A percentile compares a stretch with the other conserved stretches of the same genome.
phyloP scores from a whole-genome alignment of 2,888 invertebrate species.

The Antitype chi region DNA sequence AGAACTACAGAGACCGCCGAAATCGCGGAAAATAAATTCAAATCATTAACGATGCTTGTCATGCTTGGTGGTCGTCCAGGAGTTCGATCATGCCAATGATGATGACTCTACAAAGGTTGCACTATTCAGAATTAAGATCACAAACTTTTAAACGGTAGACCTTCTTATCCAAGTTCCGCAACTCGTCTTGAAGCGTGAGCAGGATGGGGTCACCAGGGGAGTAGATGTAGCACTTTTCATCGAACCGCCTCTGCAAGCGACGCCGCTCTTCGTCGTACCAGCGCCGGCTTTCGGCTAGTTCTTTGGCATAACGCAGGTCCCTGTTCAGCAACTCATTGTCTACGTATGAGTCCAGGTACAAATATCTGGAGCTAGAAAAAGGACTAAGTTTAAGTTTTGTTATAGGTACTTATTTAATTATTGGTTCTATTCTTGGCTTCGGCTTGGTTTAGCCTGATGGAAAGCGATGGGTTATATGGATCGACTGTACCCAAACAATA shows the following conservation, averaged over 20 bases:
- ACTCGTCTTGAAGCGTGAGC: constrained; percentile 77
- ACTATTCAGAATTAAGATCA: constrained; percentile 11
- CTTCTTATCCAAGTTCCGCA: constrained; percentile 76
- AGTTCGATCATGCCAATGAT: neutral
- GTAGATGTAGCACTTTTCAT: constrained; percentile 81
- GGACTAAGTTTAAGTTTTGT: neutral
- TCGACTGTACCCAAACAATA: neutral
- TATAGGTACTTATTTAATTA: no score
- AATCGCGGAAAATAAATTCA: no score
- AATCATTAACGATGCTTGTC: no score
- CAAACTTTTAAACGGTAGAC: constrained; percentile 47
- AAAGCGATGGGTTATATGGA: neutral
- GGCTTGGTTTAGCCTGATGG: neutral
- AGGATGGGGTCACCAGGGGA: constrained; percentile 80
- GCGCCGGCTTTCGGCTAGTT: constrained; percentile 59
- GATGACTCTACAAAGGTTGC: constrained; percentile 7
- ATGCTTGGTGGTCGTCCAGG: no score
- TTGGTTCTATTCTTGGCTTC: neutral
- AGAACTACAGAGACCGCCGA: no score
- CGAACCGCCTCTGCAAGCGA: constrained; percentile 81
- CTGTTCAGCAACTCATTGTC: constrained; percentile 68
- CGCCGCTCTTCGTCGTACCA: constrained; percentile 76
- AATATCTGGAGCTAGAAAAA: constrained; percentile 22
- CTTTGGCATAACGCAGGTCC: constrained; percentile 51
- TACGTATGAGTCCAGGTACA: constrained; percentile 22